Percentiles rank a stretch among this genome's conserved stretches.
phyloP scores from a whole-genome alignment of 2,888 invertebrate genomes.

The Melolontha melolontha region DNA sequence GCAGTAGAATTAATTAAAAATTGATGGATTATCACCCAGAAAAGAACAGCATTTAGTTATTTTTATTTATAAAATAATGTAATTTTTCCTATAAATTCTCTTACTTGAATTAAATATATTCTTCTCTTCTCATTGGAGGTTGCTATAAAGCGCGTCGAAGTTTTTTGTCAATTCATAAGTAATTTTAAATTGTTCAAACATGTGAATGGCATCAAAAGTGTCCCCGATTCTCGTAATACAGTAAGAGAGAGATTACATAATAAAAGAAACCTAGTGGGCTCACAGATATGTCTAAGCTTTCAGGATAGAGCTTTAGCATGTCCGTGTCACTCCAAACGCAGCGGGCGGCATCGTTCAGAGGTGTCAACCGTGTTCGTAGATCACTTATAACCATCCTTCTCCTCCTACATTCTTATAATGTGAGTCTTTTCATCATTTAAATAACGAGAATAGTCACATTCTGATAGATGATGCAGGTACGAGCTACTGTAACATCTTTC shows the following conservation, averaged over 20 bases:
- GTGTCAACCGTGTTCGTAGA: constrained; percentile 61
- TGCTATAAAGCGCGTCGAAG: too few relatives aligned
- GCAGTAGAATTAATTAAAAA: too few relatives aligned
- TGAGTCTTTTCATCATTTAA: constrained; percentile 1
- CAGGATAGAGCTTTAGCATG: constrained; percentile 60
- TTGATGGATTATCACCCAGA: too few relatives aligned
- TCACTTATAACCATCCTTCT: constrained; percentile 60
- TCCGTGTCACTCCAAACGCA: constrained; percentile 60
- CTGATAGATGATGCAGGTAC: constrained; percentile 13
- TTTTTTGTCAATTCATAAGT: too few relatives aligned
- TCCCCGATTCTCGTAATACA: too few relatives aligned
- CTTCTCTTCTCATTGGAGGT: too few relatives aligned
- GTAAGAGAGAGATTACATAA: constrained; percentile 22
- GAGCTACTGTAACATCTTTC: constrained; percentile 41
- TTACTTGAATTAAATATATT: too few relatives aligned
- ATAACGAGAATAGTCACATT: constrained; percentile 14
- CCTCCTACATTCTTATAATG: constrained; percentile 20
- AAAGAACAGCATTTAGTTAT: too few relatives aligned
- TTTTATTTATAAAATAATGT: too few relatives aligned
- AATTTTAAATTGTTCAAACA: too few relatives aligned
- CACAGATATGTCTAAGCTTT: constrained; percentile 57
- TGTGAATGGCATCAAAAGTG: too few relatives aligned
- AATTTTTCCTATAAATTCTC: too few relatives aligned
- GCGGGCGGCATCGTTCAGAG: constrained; percentile 61
- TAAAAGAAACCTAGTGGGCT: constrained; percentile 16